These are phyloP conservation scores for Porphyrio hochstetteri DNA, from an alignment of 2,113 vertebrate species.

Conservation along the genomic window DNA sequence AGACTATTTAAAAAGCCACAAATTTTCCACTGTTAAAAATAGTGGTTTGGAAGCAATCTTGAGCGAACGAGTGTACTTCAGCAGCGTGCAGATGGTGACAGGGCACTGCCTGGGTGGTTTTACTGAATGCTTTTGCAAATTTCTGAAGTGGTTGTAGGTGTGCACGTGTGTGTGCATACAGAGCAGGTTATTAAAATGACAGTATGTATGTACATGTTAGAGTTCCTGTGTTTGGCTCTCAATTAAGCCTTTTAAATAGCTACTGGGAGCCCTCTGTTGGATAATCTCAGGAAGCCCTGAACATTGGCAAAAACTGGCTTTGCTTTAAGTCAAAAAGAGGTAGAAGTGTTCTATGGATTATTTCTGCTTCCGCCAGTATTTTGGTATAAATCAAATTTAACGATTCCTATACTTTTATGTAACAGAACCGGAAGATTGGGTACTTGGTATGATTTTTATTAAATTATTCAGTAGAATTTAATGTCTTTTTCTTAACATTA, in stretches of 20 bases:
- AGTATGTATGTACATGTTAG: not conserved
- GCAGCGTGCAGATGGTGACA: not conserved
- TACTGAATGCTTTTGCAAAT: not conserved
- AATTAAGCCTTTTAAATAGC: slow-evolving; percentile 9
- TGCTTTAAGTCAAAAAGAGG: not conserved
- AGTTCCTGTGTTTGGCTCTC: rapidly evolving
- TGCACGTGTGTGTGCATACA: not conserved
- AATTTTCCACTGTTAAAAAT: not conserved
- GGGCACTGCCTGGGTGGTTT: not conserved
- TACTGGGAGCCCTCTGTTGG: slow-evolving; percentile 68
- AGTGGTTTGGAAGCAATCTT: not conserved
- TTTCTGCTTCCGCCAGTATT: not conserved
- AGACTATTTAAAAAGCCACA: not conserved
- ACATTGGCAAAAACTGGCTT: not conserved
- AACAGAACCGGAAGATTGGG: not conserved
- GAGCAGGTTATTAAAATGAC: not conserved
- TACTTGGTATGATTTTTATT: not conserved
- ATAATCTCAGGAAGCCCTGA: not conserved
- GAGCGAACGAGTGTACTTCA: not conserved
- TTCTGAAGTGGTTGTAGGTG: not conserved
- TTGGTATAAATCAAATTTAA: not conserved
- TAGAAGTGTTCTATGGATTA: not conserved
- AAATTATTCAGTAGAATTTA: slow-evolving; percentile 3
- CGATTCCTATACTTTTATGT: not conserved
- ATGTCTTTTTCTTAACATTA: not conserved